Evolutionary conservation across 2,113 vertebrate species (phyloP), one percentile per base, ranked within the genome.

Genomic region (Dicaeum eximium): DNA sequence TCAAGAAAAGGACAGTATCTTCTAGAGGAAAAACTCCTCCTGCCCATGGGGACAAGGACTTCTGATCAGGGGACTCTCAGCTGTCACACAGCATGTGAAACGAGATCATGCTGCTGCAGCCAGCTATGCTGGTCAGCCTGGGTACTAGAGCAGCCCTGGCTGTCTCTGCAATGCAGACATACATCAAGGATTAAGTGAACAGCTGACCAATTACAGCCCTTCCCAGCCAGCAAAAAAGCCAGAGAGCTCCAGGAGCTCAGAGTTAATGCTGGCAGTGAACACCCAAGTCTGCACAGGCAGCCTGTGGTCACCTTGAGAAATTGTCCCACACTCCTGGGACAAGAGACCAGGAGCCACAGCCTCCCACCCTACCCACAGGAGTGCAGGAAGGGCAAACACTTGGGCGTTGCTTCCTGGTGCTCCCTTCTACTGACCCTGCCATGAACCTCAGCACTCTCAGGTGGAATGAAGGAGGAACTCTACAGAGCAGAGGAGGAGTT

Each of bases 91-190:
- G 92, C 66, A 45, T 19, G 58, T 75, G 38, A 51, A 93, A 73
- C 6, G 22, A 85, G 74, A 9, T 3, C 13, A 70, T 50, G 94
- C 75, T 66, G 88, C 95, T 92, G 91, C 75, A 77, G 86, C 77
- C 88, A 77, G 90, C 86, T 80, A 44, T 20, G 88, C 94, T 80
- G 25, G 92, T 93, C 94, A 93, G 92, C 83, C 50, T 40, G 69
- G 67, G 51, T 78, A 54, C 88, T 47, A 69, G 25, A 79, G 88
- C 88, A 80, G 93, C 79, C 54, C 56, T 51, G 88, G 77, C 67
- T 45, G 62, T 78, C 93, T 95, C 96, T 95, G 96, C 95, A 95
- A 86, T 95, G 96, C 96, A 97, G 96, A 74, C 94, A 78, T 83
- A 60, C 69, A 90, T 94, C 95, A 62, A 4, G 64, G 85, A 92